phyloP scores from a whole-genome alignment of 2,888 invertebrate genomes.

The Diarsia mendica region DNA sequence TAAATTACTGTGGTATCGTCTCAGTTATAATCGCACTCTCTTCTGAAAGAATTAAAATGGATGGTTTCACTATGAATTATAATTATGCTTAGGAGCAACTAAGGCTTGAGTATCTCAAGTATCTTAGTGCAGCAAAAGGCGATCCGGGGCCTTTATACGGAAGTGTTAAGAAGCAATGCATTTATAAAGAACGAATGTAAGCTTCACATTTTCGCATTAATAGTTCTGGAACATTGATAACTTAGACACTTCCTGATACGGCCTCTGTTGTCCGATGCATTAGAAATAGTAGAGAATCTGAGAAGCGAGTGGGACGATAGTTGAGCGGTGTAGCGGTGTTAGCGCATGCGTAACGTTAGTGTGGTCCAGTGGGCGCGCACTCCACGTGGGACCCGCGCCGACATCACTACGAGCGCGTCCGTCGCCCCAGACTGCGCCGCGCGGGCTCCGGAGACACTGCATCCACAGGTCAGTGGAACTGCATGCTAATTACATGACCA shows the following conservation, averaged over 20 bases:
- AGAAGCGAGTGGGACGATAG: constrained; percentile 67
- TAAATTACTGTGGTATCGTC: constrained; percentile 55
- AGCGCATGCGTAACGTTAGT: constrained; percentile 91
- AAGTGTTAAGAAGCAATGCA: neutral
- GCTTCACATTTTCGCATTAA: neutral
- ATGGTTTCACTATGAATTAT: neutral
- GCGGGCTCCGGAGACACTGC: constrained; percentile 92
- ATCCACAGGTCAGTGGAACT: constrained; percentile 87
- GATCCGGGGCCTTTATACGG: neutral
- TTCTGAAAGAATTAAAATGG: neutral
- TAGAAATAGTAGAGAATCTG: neutral
- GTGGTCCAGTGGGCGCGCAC: constrained; percentile 89
- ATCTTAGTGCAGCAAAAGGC: neutral
- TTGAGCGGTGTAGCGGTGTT: constrained; percentile 55
- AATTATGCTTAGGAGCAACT: neutral
- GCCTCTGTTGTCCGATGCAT: neutral
- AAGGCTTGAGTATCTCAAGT: neutral
- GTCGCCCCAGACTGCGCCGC: constrained; percentile 92
- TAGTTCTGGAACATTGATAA: neutral
- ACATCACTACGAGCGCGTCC: constrained; percentile 97
- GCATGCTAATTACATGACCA: constrained; percentile 29
- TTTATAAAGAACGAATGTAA: neutral
- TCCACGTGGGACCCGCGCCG: constrained; percentile 97
- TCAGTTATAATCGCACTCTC: constrained; percentile 69
- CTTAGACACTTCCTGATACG: neutral